Evolutionary conservation across 2,113 vertebrate species (phyloP).

Genomic region (Seriola quinqueradiata): DNA sequence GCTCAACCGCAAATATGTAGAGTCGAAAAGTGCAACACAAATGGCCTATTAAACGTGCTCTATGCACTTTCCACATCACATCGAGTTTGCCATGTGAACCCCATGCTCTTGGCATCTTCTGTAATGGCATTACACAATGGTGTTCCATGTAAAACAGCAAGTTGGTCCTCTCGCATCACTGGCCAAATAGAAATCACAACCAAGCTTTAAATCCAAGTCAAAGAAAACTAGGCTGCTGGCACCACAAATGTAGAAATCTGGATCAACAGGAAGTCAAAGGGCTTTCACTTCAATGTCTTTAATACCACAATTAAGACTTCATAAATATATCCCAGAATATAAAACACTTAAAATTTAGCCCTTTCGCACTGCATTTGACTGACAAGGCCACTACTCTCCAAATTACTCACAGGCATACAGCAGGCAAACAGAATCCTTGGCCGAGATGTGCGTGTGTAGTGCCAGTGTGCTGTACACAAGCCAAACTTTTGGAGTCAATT

Average conservation of each 20-base stretch:
- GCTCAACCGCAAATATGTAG: slow-evolving; percentile 57
- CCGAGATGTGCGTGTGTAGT: slow-evolving; percentile 45
- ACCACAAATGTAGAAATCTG: slow-evolving; percentile 46
- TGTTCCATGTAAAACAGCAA: slow-evolving; percentile 64
- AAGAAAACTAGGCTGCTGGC: slow-evolving; percentile 64
- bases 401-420: slow-evolving; percentile 71
- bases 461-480: slow-evolving; percentile 47
- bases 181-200: slow-evolving; percentile 64
- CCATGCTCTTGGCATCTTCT: slow-evolving; percentile 64
- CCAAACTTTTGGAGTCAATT: slow-evolving; percentile 75
- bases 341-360: slow-evolving; percentile 55
- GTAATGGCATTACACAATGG: slow-evolving; percentile 70
- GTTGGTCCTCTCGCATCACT: slow-evolving; percentile 57
- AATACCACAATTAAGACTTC: slow-evolving; percentile 55
- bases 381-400: slow-evolving; percentile 68
- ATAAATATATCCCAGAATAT: slow-evolving; percentile 71
- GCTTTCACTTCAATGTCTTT: slow-evolving; percentile 54
- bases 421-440: slow-evolving; percentile 40
- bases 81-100: slow-evolving; percentile 70
- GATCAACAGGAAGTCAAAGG: slow-evolving; percentile 62
- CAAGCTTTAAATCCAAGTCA: slow-evolving; percentile 56
- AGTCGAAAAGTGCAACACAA: slow-evolving; percentile 55
- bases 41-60: slow-evolving; percentile 55
- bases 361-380: slow-evolving; percentile 51
- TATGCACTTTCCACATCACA: slow-evolving; percentile 64